These are phyloP conservation scores for Hippocampus zosterae DNA, from an alignment of 2,113 vertebrate genomes.

Conservation along the genomic window DNA sequence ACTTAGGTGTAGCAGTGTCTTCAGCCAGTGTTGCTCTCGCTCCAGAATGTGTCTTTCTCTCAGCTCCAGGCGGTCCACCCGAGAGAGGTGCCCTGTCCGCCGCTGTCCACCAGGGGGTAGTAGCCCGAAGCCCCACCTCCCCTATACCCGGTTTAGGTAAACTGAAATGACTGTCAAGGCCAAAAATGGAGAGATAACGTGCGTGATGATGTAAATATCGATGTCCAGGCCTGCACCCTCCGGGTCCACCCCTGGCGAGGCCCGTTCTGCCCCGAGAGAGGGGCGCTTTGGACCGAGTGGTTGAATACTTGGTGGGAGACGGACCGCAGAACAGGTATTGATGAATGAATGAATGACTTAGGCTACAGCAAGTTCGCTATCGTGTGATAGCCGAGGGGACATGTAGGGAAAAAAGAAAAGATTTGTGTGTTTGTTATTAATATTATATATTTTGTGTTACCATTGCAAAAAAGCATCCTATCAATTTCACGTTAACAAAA, in stretches of 20 bases:
- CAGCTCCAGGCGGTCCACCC: conserved; percentile 84
- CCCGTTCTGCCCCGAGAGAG: conserved; percentile 90
- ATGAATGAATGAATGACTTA: background rate
- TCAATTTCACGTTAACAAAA: too few relatives aligned
- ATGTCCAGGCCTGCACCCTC: conserved; percentile 83
- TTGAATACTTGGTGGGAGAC: conserved; percentile 95
- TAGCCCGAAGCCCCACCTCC: conserved; percentile 77
- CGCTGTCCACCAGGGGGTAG: conserved; percentile 46
- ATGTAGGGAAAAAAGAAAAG: too few relatives aligned
- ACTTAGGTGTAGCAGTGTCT: background rate
- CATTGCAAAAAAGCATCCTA: too few relatives aligned
- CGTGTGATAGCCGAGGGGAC: too few relatives aligned
- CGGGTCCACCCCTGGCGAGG: conserved; percentile 90
- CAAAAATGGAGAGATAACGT: background rate
- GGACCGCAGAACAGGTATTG: conserved; percentile 94
- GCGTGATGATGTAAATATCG: background rate
- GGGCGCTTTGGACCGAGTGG: conserved; percentile 85
- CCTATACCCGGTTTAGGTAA: conserved; percentile 86
- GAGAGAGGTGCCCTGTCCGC: conserved; percentile 75
- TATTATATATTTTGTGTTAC: too few relatives aligned
- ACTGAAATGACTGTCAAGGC: conserved; percentile 42
- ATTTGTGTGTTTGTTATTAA: too few relatives aligned
- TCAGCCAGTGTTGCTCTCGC: conserved; percentile 20
- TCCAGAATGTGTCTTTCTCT: conserved; percentile 54
- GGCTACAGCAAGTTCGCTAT: too few relatives aligned